Conservation (phyloP, 2,113 vertebrate genomes). For the Brachirus orientalis region DNA sequence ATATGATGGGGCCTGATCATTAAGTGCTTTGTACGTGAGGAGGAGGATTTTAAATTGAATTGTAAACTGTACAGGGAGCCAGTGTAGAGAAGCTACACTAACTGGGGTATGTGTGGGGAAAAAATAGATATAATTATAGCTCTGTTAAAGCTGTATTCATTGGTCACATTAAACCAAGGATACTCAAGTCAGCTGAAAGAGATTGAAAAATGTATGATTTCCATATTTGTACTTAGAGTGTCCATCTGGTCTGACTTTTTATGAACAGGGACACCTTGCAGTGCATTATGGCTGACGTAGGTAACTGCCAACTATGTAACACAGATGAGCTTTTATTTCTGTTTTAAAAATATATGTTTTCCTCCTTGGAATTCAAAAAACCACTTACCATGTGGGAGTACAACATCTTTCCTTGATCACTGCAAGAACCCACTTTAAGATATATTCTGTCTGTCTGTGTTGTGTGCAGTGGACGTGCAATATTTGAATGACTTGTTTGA, state of each 20-base stretch:
- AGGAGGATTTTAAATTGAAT: too few relatives aligned
- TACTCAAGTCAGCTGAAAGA: neutral
- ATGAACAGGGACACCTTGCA: neutral
- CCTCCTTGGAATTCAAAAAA: neutral
- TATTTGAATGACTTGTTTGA: conserved; percentile 9
- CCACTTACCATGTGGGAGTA: neutral
- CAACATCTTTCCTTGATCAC: neutral
- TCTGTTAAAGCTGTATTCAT: too few relatives aligned
- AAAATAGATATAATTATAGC: too few relatives aligned
- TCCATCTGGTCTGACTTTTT: neutral
- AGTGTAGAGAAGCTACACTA: too few relatives aligned
- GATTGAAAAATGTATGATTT: neutral
- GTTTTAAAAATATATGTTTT: neutral
- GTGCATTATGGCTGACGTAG: neutral
- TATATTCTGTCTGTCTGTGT: conserved; percentile 1
- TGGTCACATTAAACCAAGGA: neutral
- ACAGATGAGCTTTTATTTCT: conserved; percentile 7
- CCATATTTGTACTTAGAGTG: neutral
- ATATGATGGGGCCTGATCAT: too few relatives aligned
- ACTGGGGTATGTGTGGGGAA: too few relatives aligned
- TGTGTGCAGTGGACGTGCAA: conserved; percentile 7
- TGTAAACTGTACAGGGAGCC: too few relatives aligned
- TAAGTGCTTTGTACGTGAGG: too few relatives aligned
- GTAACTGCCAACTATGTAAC: neutral
- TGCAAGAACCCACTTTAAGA: conserved; percentile 6